Base-by-base conservation (phyloP, 1,140 invertebrate species). In the Carcinoscorpius rotundicauda region DNA sequence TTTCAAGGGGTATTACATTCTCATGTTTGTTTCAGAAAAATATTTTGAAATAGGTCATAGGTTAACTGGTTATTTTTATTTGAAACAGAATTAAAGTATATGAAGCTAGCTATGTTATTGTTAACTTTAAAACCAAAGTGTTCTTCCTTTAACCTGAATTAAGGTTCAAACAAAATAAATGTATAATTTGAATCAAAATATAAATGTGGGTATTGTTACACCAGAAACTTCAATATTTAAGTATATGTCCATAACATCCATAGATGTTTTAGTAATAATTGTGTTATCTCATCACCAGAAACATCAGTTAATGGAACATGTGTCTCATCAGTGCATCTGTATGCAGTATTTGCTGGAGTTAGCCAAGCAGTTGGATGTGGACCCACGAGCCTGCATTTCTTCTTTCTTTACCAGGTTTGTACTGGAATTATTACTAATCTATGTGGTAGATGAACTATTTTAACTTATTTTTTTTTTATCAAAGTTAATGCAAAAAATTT, bases 261-360 rank as follows among this genome's bases (percentile, higher is more conserved):
- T 60, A 29, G 29, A 29, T 29, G 29, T 29, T 29, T 29, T 29
- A 29, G 29, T 29, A 29, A 29, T 29, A 29, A 29, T 29, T 29
- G 29, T 29, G 29, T 49, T 49, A 62, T n/a, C n/a, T 62, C 52
- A 6, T 11, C 49, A 72, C 66, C 76, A 92, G 87, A 97, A 97
- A 88, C 81, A 85, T 74, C 87, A 94, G 4, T 76, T 99, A 51
- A 98, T 98, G 93, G 81, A 85, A 10, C 94, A 97, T 76, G 91
- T 99, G 1, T 91, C 96, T 2, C 95, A 98, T 79, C 97, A 99
- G 78, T 91, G 89, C 60, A 99, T 99, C 74, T 96, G 94, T 70
- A 94, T 99, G 87, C 96, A 99, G 78, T 99, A 97, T 75, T 93
- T 99, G 67, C 80, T 99, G 63, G 96, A 99, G 78, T 78, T 99